These are phyloP conservation scores for Patagioenas fasciata DNA, from an alignment of 2,113 vertebrate species.

Conservation along the genomic window DNA sequence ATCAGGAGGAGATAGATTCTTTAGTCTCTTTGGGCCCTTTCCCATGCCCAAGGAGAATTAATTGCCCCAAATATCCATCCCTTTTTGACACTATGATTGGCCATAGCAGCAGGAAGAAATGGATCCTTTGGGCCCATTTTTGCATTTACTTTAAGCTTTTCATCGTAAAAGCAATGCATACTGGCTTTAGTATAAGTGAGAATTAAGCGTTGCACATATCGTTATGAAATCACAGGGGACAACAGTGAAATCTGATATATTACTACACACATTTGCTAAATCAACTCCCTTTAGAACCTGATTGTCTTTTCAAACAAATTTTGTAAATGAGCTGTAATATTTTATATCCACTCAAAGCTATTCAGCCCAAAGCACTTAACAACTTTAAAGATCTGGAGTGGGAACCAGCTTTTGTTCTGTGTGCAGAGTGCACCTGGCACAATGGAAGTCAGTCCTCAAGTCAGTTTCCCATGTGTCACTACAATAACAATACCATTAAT, in stretches of 20 bases:
- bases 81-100: not conserved
- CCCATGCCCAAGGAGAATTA: not conserved
- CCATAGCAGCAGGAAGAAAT: not conserved
- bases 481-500: not conserved
- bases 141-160: slow-evolving; percentile 46
- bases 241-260: slow-evolving; percentile 16
- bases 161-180: slow-evolving; percentile 41
- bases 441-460: not conserved
- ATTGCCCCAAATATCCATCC: not conserved
- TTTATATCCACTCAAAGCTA: slow-evolving; percentile 52
- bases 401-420: slow-evolving; percentile 19
- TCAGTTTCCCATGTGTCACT: slow-evolving; percentile 1
- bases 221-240: slow-evolving; percentile 1
- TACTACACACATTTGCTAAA: slow-evolving; percentile 10
- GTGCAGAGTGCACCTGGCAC: not conserved
- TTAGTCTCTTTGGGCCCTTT: not conserved
- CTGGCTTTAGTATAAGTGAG: slow-evolving; percentile 35
- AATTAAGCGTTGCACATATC: slow-evolving; percentile 30
- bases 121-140: slow-evolving; percentile 4
- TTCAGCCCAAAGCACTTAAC: slow-evolving; percentile 41
- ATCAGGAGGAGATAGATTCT: not conserved
- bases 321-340: slow-evolving; percentile 46
- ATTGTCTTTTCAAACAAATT: slow-evolving; percentile 63
- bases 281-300: slow-evolving; percentile 22
- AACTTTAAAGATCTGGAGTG: slow-evolving; percentile 13